These are phyloP conservation scores for Selenia dentaria DNA, from an alignment of 2,888 invertebrate genomes.

Conservation along the genomic window DNA sequence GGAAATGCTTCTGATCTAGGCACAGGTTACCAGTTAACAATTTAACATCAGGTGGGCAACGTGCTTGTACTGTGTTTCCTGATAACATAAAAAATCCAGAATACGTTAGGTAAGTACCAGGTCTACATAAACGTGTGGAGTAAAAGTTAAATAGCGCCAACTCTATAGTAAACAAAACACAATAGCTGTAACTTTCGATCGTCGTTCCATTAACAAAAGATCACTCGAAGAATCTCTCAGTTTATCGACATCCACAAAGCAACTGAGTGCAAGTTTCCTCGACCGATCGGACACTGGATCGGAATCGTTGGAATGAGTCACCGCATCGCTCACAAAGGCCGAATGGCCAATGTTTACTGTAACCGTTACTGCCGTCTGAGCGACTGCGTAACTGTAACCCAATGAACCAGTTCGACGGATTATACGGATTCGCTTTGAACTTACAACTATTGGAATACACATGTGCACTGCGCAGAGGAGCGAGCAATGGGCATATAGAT, in stretches of 20 bases:
- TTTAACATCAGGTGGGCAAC: no score
- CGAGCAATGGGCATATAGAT: not conserved
- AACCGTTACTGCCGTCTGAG: constrained; percentile 17
- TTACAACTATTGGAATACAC: not conserved
- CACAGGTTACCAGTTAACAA: no score
- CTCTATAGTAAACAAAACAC: no score
- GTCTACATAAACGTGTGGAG: no score
- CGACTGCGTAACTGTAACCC: constrained; percentile 36
- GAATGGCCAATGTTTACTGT: constrained; percentile 1
- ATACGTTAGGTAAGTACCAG: no score
- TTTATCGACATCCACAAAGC: not conserved
- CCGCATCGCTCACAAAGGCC: constrained; percentile 6
- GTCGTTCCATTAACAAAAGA: no score
- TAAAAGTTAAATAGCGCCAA: no score
- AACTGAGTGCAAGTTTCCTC: not conserved
- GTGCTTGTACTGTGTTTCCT: no score
- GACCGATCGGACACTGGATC: constrained; percentile 7
- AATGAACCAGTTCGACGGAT: constrained; percentile 44
- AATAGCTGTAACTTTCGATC: no score
- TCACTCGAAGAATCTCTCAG: no score
- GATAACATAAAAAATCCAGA: no score
- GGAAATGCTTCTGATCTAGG: no score
- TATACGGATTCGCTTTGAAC: constrained; percentile 3
- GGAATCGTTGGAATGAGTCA: constrained; percentile 14
- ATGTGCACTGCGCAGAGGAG: not conserved